Conservation (phyloP, 2,797 vertebrate genomes). For the Fringilla coelebs region DNA sequence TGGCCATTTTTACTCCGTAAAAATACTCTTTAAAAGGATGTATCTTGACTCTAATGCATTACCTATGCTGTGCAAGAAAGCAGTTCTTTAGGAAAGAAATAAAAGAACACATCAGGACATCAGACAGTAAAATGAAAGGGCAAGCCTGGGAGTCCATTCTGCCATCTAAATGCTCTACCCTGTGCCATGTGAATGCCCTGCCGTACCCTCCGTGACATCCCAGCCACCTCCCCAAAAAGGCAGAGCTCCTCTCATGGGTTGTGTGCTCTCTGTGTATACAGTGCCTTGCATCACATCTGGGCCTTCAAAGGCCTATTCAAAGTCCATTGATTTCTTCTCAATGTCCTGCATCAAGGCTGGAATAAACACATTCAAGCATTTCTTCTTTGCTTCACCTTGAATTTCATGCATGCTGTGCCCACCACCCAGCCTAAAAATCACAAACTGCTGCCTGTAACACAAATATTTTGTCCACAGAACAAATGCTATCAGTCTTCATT, state of each 20-base stretch:
- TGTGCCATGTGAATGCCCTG: accelerated
- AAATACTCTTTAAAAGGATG: neutral
- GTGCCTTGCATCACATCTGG: neutral
- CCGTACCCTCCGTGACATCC: neutral
- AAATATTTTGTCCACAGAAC: constrained; percentile 10
- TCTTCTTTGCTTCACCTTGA: neutral
- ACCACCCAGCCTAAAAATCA: neutral
- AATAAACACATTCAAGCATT: neutral
- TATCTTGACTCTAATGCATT: neutral
- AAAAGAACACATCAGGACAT: neutral
- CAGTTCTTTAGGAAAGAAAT: neutral
- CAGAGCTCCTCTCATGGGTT: neutral
- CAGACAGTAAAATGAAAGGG: neutral
- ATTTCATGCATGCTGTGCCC: neutral
- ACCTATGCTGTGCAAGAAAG: neutral
- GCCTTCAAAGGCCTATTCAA: neutral
- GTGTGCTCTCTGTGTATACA: neutral
- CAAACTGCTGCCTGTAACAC: neutral
- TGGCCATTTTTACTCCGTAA: neutral
- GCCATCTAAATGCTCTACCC: neutral
- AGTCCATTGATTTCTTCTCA: neutral
- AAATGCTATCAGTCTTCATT: constrained; percentile 27
- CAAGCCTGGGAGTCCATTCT: neutral
- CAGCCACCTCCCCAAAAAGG: neutral
- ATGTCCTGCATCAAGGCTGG: accelerated